A percentile compares a stretch with the other conserved stretches of the same genome.
Conservation (phyloP, 1,140 invertebrate genomes). For the Limonius californicus region DNA sequence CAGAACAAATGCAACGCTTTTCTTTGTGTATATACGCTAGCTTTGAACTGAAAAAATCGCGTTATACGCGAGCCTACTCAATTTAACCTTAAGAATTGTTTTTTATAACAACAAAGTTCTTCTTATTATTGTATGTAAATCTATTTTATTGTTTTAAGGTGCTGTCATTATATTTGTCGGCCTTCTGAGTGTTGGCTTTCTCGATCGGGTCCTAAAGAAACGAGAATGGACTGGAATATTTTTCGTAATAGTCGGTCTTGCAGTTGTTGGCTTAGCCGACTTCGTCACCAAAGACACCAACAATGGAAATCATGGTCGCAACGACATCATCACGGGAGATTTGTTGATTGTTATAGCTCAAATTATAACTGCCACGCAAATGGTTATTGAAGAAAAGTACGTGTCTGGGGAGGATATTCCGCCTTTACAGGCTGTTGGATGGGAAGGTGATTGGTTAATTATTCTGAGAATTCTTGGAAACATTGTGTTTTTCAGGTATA, state of each 20-base stretch:
- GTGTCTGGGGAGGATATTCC: constrained; percentile 78
- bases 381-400: constrained; percentile 94
- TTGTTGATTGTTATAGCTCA: constrained; percentile 88
- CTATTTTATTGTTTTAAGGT: constrained; percentile 52
- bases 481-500: constrained; percentile 54
- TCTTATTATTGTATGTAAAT: constrained; percentile 7
- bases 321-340: constrained; percentile 87
- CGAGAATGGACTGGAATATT: constrained; percentile 83
- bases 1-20: too few relatives aligned
- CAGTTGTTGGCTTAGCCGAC: constrained; percentile 79
- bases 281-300: constrained; percentile 53
- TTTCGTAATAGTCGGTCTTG: constrained; percentile 75
- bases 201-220: constrained; percentile 63
- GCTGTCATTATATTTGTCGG: constrained; percentile 93
- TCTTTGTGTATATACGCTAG: too few relatives aligned
- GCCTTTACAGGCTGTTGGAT: constrained; percentile 79
- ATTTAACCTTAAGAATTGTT: too few relatives aligned
- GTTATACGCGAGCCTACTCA: too few relatives aligned
- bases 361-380: constrained; percentile 85
- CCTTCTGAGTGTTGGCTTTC: constrained; percentile 82
- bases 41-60: too few relatives aligned
- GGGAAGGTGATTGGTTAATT: constrained; percentile 68
- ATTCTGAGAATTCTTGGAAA: not conserved
- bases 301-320: constrained; percentile 54
- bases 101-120: too few relatives aligned